Evolutionary conservation across 1,140 invertebrate species (phyloP), one percentile per base, ranked within the genome.

Genomic region (Nephila pilipes): DNA sequence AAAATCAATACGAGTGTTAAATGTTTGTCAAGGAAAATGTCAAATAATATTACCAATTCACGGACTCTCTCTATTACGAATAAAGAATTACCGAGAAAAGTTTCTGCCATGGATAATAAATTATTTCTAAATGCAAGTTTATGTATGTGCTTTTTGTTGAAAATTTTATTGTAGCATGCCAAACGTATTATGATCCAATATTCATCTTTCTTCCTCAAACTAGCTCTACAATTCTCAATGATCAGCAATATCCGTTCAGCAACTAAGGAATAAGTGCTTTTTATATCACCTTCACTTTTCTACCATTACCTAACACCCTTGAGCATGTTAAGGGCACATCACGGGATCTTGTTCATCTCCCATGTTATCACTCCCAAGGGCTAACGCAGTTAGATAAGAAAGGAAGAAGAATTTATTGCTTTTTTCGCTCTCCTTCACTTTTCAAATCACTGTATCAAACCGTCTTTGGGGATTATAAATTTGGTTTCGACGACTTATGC

Each of bases 321-420:
- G 60, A 29, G 46, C 80, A 54, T 54, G 46, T 10, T 5, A 25
- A n/a, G 32, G 22, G 38, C 36, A 54, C 36, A 55, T 54, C 46
- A 54, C 1, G 36, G n/a, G 36, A 55, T 16, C 36, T 16, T 81
- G 20, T 81, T 81, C 25, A 32, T 36, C 36, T 81, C 22, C 1
- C 0, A 20, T 54, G 22, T 54, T 81, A 81, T 81, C 80, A 81
- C 38, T n/a, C 22, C 46, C 80, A 81, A 81, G 22, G 16, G 46
- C 22, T 81, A 25, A 81, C 22, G 25, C 36, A 25, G 38, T 81
- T 81, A 55, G 80, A 81, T 81, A 81, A 81, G 80, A 81, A 81
- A n/a, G 22, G 46, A 8, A 14, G 38, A 46, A 46, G n/a, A n/a
- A 54, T 81, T 81, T 81, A 81, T 81, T 55, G 46, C 25, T 81